A percentile compares a stretch with the other conserved stretches of the same genome.
Evolutionary conservation across 2,888 invertebrate genomes (phyloP).

Genomic region (Acleris emargana): DNA sequence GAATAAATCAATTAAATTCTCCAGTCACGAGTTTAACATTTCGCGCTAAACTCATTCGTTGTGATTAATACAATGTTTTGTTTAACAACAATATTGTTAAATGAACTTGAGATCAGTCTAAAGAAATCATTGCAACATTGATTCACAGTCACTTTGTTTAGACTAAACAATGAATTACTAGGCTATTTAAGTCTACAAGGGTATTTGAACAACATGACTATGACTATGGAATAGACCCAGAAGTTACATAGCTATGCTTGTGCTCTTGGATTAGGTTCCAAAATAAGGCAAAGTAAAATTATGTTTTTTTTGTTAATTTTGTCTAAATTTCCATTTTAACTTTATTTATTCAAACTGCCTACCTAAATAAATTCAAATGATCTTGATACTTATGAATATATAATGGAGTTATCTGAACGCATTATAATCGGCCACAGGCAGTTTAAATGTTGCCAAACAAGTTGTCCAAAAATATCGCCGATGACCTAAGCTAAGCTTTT

Average conservation of each 20-base stretch:
- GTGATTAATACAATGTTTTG: conserved; percentile 9
- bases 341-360: not conserved
- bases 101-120: conserved; percentile 13
- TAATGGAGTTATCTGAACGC: conserved; percentile 4
- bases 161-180: conserved; percentile 1
- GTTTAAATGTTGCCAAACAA: conserved; percentile 16
- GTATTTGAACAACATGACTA: no score
- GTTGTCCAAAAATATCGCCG: conserved; percentile 30
- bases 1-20: conserved; percentile 7
- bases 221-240: no score
- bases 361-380: not conserved
- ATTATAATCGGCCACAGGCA: not conserved
- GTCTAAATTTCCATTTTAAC: no score
- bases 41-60: conserved; percentile 4
- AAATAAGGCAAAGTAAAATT: no score
- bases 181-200: not conserved
- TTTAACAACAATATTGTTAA: conserved; percentile 11
- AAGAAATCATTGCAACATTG: conserved; percentile 16
- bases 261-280: no score
- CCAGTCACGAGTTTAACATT: conserved; percentile 22
- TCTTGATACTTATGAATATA: not conserved
- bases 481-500: conserved; percentile 23
- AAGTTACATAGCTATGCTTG: no score
- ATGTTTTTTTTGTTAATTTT: no score
- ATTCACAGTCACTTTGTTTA: not conserved